Base-by-base conservation (phyloP, 2,113 vertebrate species). In the Zosterops borbonicus region DNA sequence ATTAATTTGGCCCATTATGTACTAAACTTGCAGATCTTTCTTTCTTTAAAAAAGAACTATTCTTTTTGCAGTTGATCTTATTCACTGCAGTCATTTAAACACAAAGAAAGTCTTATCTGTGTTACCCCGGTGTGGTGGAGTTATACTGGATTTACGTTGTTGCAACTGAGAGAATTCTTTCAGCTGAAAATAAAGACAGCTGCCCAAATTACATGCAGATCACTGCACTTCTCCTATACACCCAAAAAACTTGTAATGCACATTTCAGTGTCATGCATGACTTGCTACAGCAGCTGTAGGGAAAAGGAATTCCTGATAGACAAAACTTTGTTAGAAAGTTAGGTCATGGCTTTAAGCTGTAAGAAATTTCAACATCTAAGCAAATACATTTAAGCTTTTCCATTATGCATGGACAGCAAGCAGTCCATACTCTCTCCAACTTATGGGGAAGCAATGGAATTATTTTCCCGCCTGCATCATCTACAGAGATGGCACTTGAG, bases 161-260 rank as follows among this genome's bases (percentile, higher is more conserved):
- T 96, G 87, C 94, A 96, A 92, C 69, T 29, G 89, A 91, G 77
- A 95, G 92, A 96, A 96, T 95, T 87, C 91, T 97, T 97, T 96
- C 77, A 89, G 83, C 74, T 64, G 87, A 94, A 94, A 96, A 95
- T 87, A 96, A 94, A 96, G 94, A 89, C 89, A n/a, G 44, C 69
- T 56, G 83, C 86, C 86, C 83, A 89, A 78, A 95, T 95, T 95
- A 97, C 53, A 74, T 83, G 86, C 92, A 94, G 94, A 96, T 92
- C 95, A 91, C 2, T 81, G 95, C 94, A 89, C 83, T 93, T 94
- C 89, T 92, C 91, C 86, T 94, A 92, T 94, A 94, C 83, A 78
- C 89, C 68, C 9, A 83, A 93, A 77, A 77, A 85, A 95, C 73
- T 75, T 78, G 80, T 49, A 83, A 83, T 59, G 86, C 95, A 94